Evolutionary conservation across 2,797 vertebrate genomes (phyloP), one percentile per base, ranked within the genome.

Genomic region (Falco berigora): DNA sequence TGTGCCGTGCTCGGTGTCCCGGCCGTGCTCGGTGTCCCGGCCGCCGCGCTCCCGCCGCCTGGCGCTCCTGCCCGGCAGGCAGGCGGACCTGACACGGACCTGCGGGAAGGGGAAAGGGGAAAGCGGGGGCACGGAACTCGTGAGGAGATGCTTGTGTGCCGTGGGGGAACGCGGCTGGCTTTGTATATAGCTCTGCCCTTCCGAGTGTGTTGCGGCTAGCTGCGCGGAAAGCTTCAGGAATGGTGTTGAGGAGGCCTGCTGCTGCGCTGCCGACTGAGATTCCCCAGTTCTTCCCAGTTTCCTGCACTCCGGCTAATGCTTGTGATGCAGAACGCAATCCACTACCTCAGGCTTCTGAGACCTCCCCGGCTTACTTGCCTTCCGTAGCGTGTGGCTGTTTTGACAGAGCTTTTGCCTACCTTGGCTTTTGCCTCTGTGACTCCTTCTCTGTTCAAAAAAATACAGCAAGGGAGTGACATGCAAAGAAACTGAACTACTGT

Each of bases 61-160:
- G 4, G 56, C 23, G 50, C 30, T 32, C 21, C 1, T 3, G 38
- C 6, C 50, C n/a, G 21, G 2, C 49, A 2, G 28, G 46, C 73
- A 4, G 58, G 9, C 2, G 76, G 30, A 8, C 46, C 28, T 14
- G 64, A 4, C 28, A 8, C 23, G 4, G 71, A 23, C 2, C 42
- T 14, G 67, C 13, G 3, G 30, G 14, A 5, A 16, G 16, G 23
- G 19, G 17, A 7, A 6, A 1, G 28, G 16, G 80, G 34, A 38
- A 12, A 0, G 42, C 5, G 19, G 20, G 36, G 22, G 40, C 50
- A 7, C 50, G 18, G 4, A 53, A 5, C 20, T 32, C 23, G 0
- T 4, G 56, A 19, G 69, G 10, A 56, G 18, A 19, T 9, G 2
- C 1, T 3, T 2, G 23, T 2, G 2, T 6, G 0, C 25, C 1